Percentiles rank a stretch among this genome's conserved stretches.
Evolutionary conservation across 2,888 invertebrate genomes (phyloP).

Genomic region (Dasypolia templi): DNA sequence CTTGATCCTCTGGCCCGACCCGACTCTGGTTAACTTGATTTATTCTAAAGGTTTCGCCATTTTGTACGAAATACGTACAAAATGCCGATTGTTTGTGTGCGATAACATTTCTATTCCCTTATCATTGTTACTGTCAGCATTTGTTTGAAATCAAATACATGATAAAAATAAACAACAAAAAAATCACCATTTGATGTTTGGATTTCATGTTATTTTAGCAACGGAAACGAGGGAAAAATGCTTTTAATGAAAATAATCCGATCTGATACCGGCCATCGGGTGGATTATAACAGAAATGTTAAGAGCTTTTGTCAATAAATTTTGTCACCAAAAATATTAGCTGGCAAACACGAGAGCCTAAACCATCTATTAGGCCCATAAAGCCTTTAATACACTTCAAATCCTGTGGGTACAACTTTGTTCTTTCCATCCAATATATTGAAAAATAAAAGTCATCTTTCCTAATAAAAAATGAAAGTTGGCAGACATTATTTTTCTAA

Average conservation of each 20-base stretch:
- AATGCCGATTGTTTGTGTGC: slow-evolving; percentile 38
- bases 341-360: slow-evolving; percentile 34
- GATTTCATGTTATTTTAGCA: slow-evolving; percentile 13
- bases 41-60: slow-evolving; percentile 34
- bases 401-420: slow-evolving; percentile 38
- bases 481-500: slow-evolving; percentile 51
- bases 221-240: neutral
- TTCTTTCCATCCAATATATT: slow-evolving; percentile 31
- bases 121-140: slow-evolving; percentile 6
- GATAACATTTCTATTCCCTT: slow-evolving; percentile 26
- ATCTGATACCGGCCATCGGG: neutral
- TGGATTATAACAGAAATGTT: slow-evolving; percentile 31
- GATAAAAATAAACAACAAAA: slow-evolving; percentile 12
- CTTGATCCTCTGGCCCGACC: slow-evolving; percentile 57
- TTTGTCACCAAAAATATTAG: slow-evolving; percentile 41
- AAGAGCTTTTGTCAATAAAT: slow-evolving; percentile 48
- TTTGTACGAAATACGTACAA: slow-evolving; percentile 13
- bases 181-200: neutral
- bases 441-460: slow-evolving; percentile 49
- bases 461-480: slow-evolving; percentile 51
- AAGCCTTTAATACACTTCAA: slow-evolving; percentile 50
- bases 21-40: slow-evolving; percentile 48
- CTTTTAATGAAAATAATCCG: slow-evolving; percentile 32
- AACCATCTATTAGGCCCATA: slow-evolving; percentile 32
- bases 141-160: slow-evolving; percentile 18